A percentile compares a stretch with the other conserved stretches of the same genome.
These are phyloP conservation scores for Coptodon rendalli DNA, from an alignment of 2,113 vertebrate species.

Conservation along the genomic window DNA sequence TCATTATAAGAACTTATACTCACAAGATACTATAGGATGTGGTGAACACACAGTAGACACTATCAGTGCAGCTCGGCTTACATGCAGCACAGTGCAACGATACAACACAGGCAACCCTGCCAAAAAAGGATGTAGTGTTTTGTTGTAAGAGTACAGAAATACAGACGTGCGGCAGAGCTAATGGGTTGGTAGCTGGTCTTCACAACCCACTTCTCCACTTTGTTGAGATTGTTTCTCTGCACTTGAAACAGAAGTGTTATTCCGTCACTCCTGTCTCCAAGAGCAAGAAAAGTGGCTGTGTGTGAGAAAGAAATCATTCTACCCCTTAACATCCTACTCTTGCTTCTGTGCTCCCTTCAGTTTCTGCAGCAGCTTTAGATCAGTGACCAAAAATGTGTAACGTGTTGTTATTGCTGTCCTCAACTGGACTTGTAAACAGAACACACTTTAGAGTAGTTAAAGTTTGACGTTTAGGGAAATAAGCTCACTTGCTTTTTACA, in stretches of 20 bases:
- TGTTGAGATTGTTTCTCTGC: background rate
- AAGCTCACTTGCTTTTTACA: background rate
- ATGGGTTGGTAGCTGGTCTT: conserved; percentile 58
- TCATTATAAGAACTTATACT: background rate
- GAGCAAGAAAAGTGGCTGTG: background rate
- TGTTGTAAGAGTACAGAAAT: background rate
- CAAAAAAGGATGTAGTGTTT: background rate
- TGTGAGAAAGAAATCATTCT: background rate
- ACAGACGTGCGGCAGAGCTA: background rate
- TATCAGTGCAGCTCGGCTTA: background rate
- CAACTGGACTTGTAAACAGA: background rate
- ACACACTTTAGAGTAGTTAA: background rate
- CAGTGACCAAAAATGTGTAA: conserved; percentile 8
- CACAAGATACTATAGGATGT: background rate
- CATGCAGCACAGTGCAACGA: background rate
- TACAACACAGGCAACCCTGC: background rate
- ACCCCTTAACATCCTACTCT: background rate
- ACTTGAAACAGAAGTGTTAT: background rate
- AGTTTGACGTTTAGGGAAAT: background rate
- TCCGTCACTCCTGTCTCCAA: background rate
- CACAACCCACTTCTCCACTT: conserved; percentile 21
- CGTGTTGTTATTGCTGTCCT: background rate
- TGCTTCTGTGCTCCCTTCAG: background rate
- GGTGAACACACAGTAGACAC: background rate
- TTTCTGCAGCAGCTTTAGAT: background rate